Evolutionary conservation across 1,140 invertebrate genomes (phyloP).

Genomic region (Cydia strobilella): DNA sequence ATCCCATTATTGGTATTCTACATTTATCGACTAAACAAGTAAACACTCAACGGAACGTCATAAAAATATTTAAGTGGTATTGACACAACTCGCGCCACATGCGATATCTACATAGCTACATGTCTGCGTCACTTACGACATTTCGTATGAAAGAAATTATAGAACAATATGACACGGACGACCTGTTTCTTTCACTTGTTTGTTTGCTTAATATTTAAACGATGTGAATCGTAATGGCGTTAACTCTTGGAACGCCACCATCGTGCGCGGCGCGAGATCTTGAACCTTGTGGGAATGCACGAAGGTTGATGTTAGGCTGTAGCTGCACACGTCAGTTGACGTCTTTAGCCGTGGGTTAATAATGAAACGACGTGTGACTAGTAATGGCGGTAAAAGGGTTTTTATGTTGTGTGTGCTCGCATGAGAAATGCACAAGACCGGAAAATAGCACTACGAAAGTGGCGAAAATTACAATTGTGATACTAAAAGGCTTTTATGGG

Average conservation of each 20-base stretch:
- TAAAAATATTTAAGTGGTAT: no score
- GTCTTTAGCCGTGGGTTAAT: neutral
- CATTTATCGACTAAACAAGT: no score
- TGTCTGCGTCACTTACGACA: conserved; percentile 12
- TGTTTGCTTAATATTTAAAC: conserved; percentile 1
- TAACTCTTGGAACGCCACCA: neutral
- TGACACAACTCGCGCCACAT: no score
- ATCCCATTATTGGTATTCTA: no score
- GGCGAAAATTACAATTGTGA: no score
- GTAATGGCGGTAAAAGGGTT: neutral
- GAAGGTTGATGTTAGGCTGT: no score
- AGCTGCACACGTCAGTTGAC: no score
- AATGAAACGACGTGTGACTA: neutral
- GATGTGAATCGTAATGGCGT: neutral
- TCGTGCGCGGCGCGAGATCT: no score
- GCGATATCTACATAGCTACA: neutral
- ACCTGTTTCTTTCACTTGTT: conserved; percentile 10
- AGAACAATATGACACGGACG: conserved; percentile 15
- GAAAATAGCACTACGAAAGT: neutral
- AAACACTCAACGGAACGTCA: no score
- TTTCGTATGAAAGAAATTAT: neutral
- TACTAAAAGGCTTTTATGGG: no score
- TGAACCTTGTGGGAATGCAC: no score
- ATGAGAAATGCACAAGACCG: neutral
- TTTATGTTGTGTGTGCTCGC: neutral